These are phyloP conservation scores for Pristionchus exspectatus DNA, from an alignment of 2,888 invertebrate species.

Conservation along the genomic window DNA sequence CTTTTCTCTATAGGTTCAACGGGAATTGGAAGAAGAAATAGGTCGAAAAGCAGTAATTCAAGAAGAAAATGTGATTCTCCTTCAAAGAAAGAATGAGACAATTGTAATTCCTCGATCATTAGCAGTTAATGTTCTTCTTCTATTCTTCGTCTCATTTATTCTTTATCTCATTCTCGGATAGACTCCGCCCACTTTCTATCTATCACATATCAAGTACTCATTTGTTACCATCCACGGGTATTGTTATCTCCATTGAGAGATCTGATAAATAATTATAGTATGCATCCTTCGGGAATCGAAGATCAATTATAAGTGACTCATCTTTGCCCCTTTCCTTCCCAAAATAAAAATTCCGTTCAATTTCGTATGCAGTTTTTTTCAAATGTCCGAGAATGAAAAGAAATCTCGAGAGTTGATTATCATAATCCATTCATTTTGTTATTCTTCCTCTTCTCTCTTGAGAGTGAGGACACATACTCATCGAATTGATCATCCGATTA, in stretches of 20 bases:
- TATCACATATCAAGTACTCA: slow-evolving; percentile 3
- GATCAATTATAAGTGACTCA: neutral
- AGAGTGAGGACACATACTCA: neutral
- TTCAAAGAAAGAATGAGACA: slow-evolving; percentile 10
- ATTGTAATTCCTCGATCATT: slow-evolving; percentile 40
- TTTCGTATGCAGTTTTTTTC: neutral
- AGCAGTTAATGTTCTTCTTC: slow-evolving; percentile 24
- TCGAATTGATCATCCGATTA: slow-evolving; percentile 15
- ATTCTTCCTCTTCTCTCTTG: neutral
- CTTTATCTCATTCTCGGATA: slow-evolving; percentile 40
- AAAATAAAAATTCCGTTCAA: neutral
- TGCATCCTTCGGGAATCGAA: neutral
- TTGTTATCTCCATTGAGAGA: neutral
- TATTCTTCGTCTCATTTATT: slow-evolving; percentile 39
- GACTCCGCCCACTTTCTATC: neutral
- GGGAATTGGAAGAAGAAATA: slow-evolving; percentile 45
- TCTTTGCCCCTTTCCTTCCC: no score
- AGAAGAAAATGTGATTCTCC: slow-evolving; percentile 42
- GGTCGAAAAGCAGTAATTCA: neutral
- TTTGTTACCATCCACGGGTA: neutral
- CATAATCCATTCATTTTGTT: slow-evolving; percentile 26
- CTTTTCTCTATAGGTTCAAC: neutral
- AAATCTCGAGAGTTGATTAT: neutral
- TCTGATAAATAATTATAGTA: neutral
- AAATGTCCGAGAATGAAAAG: no score